A percentile compares a stretch with the other conserved stretches of the same genome.
Conservation (phyloP, 2,888 invertebrate species). For the Empis livida region DNA sequence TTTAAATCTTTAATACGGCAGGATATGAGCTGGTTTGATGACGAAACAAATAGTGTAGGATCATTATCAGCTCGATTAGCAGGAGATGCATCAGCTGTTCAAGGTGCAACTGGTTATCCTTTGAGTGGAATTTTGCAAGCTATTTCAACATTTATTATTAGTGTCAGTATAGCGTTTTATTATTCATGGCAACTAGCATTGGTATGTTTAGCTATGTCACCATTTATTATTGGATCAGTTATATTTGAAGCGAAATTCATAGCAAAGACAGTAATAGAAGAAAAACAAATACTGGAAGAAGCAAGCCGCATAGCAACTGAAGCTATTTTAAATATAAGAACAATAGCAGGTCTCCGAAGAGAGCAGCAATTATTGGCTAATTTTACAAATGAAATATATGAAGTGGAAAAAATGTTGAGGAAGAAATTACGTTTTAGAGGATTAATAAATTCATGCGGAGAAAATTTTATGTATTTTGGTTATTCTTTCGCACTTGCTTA, state of each 20-base stretch:
- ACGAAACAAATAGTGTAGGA: conserved; percentile 52
- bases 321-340: conserved; percentile 58
- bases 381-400: conserved; percentile 44
- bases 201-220: conserved; percentile 51
- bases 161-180: conserved; percentile 47
- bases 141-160: conserved; percentile 48
- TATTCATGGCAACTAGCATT: conserved; percentile 60
- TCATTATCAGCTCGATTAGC: conserved; percentile 55
- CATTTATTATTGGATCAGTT: conserved; percentile 54
- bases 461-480: conserved; percentile 56
- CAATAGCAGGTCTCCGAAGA: conserved; percentile 52
- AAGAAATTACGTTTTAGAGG: conserved; percentile 51
- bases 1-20: conserved; percentile 56
- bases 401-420: conserved; percentile 39
- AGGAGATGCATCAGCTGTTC: conserved; percentile 59
- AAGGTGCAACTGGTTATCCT: conserved; percentile 59
- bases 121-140: conserved; percentile 58
- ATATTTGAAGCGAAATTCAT: conserved; percentile 53
- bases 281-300: conserved; percentile 49
- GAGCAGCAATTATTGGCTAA: conserved; percentile 47
- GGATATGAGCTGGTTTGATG: conserved; percentile 64
- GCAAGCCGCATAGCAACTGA: conserved; percentile 62
- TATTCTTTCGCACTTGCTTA: conserved; percentile 61
- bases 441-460: conserved; percentile 55
- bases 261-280: conserved; percentile 44